Evolutionary conservation across 1,140 invertebrate species (phyloP), one percentile per base, ranked within the genome.

Genomic region (Zaprionus nigranus): DNA sequence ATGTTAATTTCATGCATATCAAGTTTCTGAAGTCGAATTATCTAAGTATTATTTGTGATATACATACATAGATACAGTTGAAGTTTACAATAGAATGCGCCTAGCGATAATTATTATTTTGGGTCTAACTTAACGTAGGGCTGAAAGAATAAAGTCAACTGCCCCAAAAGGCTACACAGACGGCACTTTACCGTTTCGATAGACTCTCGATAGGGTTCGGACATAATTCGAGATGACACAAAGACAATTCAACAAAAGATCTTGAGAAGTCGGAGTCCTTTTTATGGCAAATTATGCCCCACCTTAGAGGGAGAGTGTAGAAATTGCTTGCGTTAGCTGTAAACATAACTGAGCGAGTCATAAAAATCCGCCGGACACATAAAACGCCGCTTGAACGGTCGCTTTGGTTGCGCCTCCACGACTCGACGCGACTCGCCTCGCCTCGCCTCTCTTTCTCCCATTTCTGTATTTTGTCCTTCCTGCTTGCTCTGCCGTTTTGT

Each of bases 301-400:
- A 64, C 60, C 60, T 60, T 36, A 53, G 38, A 13, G 68, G 15
- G 69, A 75, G 83, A 70, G 83, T 66, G 60, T 38, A 75, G 67
- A 83, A 88, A 80, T 58, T 64, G 84, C 84, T 83, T 78, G 82
- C 75, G 84, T 81, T 63, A 38, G 67, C 65, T 62, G 66, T 69
- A 69, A 74, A 62, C 66, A 60, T 57, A 65, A 77, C 66, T 73
- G 62, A 79, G 72, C 60, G 71, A 78, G 80, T 80, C 83, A 72
- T 88, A 87, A 82, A 83, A 79, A 82, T 82, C 63, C 68, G 78
- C 64, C 87, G 84, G 77, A 75, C 83, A 80, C 81, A 87, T 88
- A 87, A 87, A 87, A 88, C 54, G 78, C 57, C 58, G 69, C 72
- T 80, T 69, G 69, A 88, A 68, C 72, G 73, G 75, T 71, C 78